phyloP scores from a whole-genome alignment of 2,888 invertebrate genomes.

The Thumatha senex region DNA sequence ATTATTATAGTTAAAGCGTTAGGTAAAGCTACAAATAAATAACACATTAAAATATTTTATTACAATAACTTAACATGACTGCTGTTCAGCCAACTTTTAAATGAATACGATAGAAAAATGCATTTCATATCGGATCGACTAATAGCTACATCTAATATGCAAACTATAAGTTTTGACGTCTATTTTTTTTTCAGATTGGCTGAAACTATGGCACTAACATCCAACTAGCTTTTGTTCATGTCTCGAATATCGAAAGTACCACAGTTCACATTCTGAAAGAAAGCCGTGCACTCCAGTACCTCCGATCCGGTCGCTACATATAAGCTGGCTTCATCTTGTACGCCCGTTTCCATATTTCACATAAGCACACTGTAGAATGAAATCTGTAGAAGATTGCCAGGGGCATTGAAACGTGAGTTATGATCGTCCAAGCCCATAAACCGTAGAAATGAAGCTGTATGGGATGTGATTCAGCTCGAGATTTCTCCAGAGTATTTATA shows the following conservation, averaged over 20 bases:
- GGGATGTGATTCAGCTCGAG: slow-evolving; percentile 95
- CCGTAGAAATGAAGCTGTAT: slow-evolving; percentile 96
- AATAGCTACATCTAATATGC: slow-evolving; percentile 27
- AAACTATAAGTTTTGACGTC: slow-evolving; percentile 19
- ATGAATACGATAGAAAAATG: slow-evolving; percentile 53
- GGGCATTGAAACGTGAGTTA: slow-evolving; percentile 97
- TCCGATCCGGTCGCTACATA: slow-evolving; percentile 85
- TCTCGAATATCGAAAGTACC: slow-evolving; percentile 50
- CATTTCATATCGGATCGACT: slow-evolving; percentile 43
- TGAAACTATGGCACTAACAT: slow-evolving; percentile 75
- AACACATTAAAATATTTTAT: slow-evolving; percentile 82
- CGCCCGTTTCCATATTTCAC: slow-evolving; percentile 98
- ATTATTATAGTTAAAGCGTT: slow-evolving; percentile 71
- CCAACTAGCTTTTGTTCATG: slow-evolving; percentile 50
- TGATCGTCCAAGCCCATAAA: slow-evolving; percentile 97
- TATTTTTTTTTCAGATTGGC: slow-evolving; percentile 29
- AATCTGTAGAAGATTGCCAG: slow-evolving; percentile 96
- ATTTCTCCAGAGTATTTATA: slow-evolving; percentile 95
- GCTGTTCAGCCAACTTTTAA: slow-evolving; percentile 75
- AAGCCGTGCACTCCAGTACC: slow-evolving; percentile 53
- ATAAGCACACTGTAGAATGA: slow-evolving; percentile 97
- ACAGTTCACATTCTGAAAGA: slow-evolving; percentile 51
- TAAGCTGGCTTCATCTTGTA: slow-evolving; percentile 96
- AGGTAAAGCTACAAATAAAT: slow-evolving; percentile 82
- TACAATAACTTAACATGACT: slow-evolving; percentile 81